Evolutionary conservation across 2,888 invertebrate species (phyloP).

Genomic region (Scrobipalpa costella): DNA sequence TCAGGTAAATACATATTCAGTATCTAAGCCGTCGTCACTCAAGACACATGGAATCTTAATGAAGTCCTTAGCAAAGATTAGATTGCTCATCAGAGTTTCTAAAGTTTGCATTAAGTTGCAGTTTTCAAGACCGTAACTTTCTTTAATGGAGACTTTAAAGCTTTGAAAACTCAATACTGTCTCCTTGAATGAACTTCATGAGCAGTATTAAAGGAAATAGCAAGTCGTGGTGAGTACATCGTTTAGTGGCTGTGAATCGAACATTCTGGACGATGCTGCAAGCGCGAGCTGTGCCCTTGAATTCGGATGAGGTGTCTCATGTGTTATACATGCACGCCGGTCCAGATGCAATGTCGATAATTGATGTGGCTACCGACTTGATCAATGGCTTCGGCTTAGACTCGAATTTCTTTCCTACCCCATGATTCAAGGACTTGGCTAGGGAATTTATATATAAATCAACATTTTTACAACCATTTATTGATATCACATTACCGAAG

Average conservation of each 20-base stretch:
- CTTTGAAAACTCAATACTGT: conserved; percentile 7
- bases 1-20: background rate
- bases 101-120: conserved; percentile 8
- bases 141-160: background rate
- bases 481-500: no score
- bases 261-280: conserved; percentile 52
- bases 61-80: background rate
- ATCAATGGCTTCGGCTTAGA: background rate
- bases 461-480: no score
- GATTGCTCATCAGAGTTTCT: conserved; percentile 8
- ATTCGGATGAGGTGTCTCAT: conserved; percentile 67
- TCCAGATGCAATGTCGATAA: conserved; percentile 18
- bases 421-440: background rate
- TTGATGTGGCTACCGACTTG: conserved; percentile 7
- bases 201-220: conserved; percentile 1
- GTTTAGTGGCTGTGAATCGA: conserved; percentile 31
- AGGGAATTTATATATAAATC: background rate
- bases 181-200: conserved; percentile 8
- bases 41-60: conserved; percentile 7
- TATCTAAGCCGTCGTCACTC: background rate
- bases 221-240: conserved; percentile 9
- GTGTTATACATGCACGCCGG: conserved; percentile 56
- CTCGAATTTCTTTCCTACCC: background rate
- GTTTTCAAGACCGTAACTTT: conserved; percentile 12
- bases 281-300: conserved; percentile 64